These are phyloP conservation scores for Dryobates pubescens DNA, from an alignment of 2,797 vertebrate species.

Conservation along the genomic window DNA sequence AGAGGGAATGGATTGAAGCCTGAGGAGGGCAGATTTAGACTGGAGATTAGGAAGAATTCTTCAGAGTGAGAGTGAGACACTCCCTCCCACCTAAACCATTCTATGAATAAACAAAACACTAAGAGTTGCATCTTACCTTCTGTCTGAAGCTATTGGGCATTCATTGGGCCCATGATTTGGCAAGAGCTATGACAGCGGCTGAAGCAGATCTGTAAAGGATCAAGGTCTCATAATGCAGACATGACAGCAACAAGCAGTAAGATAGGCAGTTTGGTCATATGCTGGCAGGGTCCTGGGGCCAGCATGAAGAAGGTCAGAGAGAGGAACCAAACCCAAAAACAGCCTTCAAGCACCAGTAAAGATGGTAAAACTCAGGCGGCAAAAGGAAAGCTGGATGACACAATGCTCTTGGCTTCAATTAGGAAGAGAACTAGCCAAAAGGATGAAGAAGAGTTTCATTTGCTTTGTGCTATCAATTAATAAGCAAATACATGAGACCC, in stretches of 20 bases:
- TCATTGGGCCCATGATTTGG: neutral
- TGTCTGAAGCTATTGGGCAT: neutral
- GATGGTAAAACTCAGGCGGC: neutral
- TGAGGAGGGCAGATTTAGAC: no score
- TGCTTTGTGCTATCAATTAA: neutral
- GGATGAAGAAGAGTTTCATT: neutral
- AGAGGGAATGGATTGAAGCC: no score
- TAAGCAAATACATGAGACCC: neutral
- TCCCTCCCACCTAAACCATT: no score
- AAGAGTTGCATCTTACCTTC: neutral
- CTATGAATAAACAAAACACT: neutral
- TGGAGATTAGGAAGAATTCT: no score
- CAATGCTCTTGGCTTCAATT: neutral
- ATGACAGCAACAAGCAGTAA: neutral
- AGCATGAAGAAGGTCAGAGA: neutral
- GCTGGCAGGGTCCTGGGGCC: neutral
- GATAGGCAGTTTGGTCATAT: neutral
- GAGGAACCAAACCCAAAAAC: neutral
- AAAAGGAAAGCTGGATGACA: neutral
- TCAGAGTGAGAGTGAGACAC: no score
- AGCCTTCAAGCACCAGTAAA: neutral
- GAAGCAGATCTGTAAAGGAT: neutral
- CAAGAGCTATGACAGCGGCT: neutral
- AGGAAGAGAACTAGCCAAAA: neutral
- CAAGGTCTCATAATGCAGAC: neutral